Evolutionary conservation across 2,888 invertebrate genomes (phyloP).

Genomic region (Dendrolimus houi): DNA sequence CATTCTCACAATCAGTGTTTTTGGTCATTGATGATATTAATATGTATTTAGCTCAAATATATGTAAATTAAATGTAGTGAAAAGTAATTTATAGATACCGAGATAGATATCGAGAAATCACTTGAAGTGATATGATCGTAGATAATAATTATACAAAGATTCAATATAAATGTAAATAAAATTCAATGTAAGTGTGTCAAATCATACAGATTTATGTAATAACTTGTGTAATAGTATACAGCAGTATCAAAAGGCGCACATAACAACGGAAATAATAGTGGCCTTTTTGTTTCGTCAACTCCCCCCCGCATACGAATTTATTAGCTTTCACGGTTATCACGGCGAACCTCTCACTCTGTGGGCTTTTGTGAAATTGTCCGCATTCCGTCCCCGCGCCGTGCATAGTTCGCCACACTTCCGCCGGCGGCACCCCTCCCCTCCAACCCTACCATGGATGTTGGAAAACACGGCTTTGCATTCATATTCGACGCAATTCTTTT

Average conservation of each 20-base stretch:
- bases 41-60: too few species aligned
- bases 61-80: too few species aligned
- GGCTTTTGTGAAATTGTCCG: conserved; percentile 60
- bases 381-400: conserved; percentile 49
- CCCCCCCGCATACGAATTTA: conserved; percentile 53
- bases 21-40: too few species aligned
- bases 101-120: too few species aligned
- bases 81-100: too few species aligned
- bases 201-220: too few species aligned
- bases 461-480: conserved; percentile 38
- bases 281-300: conserved; percentile 50
- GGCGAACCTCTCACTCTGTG: conserved; percentile 57
- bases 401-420: conserved; percentile 53
- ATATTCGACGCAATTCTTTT: conserved; percentile 27
- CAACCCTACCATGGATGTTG: conserved; percentile 41
- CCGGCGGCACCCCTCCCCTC: conserved; percentile 35
- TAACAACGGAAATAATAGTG: conserved; percentile 26
- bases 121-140: too few species aligned
- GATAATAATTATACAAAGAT: too few species aligned
- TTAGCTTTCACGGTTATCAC: conserved; percentile 61
- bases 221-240: too few species aligned
- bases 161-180: too few species aligned
- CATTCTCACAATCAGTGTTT: too few species aligned
- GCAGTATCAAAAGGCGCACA: conserved; percentile 4
- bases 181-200: too few species aligned